These are phyloP conservation scores for Scaptomyza parva DNA, from an alignment of 2,888 invertebrate genomes.

Conservation along the genomic window DNA sequence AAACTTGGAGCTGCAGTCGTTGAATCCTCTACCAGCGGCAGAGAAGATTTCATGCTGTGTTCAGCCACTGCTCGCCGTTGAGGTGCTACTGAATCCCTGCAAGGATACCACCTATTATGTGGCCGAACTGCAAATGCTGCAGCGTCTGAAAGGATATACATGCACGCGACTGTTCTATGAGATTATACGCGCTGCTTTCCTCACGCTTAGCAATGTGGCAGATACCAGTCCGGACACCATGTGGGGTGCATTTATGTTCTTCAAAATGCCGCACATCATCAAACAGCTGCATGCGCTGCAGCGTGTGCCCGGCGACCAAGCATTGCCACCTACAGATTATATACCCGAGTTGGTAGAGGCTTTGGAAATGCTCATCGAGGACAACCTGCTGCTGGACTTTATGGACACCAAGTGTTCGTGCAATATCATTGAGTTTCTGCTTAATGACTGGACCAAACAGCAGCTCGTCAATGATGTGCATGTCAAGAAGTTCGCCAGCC, in stretches of 20 bases:
- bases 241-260: slow-evolving; percentile 97
- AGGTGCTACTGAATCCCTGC: slow-evolving; percentile 93
- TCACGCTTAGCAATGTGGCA: slow-evolving; percentile 94
- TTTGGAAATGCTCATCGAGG: slow-evolving; percentile 93
- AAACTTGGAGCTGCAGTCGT: slow-evolving; percentile 81
- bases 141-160: slow-evolving; percentile 93
- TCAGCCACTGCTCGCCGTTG: slow-evolving; percentile 93
- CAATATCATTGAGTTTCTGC: slow-evolving; percentile 92
- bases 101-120: slow-evolving; percentile 92
- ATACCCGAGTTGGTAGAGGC: slow-evolving; percentile 92
- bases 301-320: slow-evolving; percentile 69
- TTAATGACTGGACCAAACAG: slow-evolving; percentile 92
- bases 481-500: slow-evolving; percentile 88
- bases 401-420: slow-evolving; percentile 95
- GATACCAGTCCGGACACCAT: slow-evolving; percentile 94
- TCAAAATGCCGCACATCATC: slow-evolving; percentile 94
- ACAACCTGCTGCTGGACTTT: slow-evolving; percentile 93
- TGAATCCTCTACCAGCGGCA: slow-evolving; percentile 86
- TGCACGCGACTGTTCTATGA: slow-evolving; percentile 94
- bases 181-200: slow-evolving; percentile 94
- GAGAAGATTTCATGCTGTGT: slow-evolving; percentile 90
- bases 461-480: slow-evolving; percentile 92
- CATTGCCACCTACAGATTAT: slow-evolving; percentile 86
- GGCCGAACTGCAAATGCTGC: slow-evolving; percentile 92
- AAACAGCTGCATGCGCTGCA: slow-evolving; percentile 88